Percentiles rank a stretch among this genome's conserved stretches.
Conservation (phyloP, 1,140 invertebrate genomes). For the Eubasilissa regina region DNA sequence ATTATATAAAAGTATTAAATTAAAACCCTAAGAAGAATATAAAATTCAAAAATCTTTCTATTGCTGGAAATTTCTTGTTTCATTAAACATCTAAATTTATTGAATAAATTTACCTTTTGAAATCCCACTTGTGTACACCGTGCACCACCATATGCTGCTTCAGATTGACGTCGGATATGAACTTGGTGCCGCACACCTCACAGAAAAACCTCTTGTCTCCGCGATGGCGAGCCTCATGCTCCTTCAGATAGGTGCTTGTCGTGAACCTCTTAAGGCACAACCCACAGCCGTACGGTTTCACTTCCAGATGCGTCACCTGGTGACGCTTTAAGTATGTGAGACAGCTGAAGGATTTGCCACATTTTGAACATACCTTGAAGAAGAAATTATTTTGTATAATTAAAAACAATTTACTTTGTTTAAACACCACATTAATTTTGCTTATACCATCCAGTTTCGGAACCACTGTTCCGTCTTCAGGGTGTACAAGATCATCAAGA, state of each 20-base stretch:
- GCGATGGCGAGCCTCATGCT: constrained; percentile 53
- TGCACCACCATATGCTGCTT: constrained; percentile 58
- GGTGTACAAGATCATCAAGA: too few species aligned
- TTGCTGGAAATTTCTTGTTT: too few species aligned
- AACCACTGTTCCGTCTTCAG: too few species aligned
- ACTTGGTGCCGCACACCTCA: constrained; percentile 51
- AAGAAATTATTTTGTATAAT: background rate
- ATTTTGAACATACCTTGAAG: constrained; percentile 54
- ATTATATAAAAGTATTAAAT: too few species aligned
- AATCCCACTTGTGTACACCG: constrained; percentile 52
- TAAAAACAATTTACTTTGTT: too few species aligned
- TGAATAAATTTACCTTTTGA: constrained; percentile 52
- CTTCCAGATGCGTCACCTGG: constrained; percentile 55
- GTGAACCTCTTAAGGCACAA: constrained; percentile 48
- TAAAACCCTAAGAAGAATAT: too few species aligned
- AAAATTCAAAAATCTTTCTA: too few species aligned
- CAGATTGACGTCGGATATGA: constrained; percentile 54
- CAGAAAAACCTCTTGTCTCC: constrained; percentile 55
- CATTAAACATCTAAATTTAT: too few species aligned
- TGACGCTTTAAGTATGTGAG: constrained; percentile 60
- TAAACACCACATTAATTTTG: too few species aligned
- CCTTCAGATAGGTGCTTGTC: constrained; percentile 48
- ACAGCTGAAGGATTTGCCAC: constrained; percentile 59
- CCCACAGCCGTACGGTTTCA: constrained; percentile 63
- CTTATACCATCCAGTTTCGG: too few species aligned